A percentile compares a stretch with the other conserved stretches of the same genome.
Conservation (phyloP, 2,797 vertebrate species). For the Hozukius guyotensis region DNA sequence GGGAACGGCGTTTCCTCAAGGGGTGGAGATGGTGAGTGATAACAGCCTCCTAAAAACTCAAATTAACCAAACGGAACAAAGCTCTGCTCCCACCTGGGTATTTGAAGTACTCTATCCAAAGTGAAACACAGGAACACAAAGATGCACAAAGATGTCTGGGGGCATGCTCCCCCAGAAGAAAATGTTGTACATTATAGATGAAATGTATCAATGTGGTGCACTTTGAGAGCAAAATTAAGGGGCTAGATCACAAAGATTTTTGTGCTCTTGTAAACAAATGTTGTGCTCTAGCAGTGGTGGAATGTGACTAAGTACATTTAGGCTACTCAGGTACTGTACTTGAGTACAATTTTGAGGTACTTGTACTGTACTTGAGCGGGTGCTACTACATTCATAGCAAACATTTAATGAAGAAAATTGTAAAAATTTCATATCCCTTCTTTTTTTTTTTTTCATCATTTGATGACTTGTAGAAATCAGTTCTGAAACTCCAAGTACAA, state of each 20-base stretch:
- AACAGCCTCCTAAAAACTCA: neutral
- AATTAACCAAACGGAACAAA: neutral
- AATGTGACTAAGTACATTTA: too few relatives aligned
- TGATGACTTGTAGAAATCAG: neutral
- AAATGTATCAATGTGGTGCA: too few relatives aligned
- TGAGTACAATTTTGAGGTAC: too few relatives aligned
- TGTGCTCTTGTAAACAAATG: too few relatives aligned
- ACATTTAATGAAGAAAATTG: neutral
- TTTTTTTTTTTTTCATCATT: neutral
- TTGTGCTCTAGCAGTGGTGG: too few relatives aligned
- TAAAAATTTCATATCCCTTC: too few relatives aligned
- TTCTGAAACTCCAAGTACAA: neutral
- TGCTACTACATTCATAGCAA: neutral
- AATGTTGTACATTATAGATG: too few relatives aligned
- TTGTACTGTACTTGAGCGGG: too few relatives aligned
- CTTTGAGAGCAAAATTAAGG: too few relatives aligned
- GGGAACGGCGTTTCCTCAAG: slow-evolving; percentile 97
- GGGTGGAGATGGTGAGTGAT: slow-evolving; percentile 96
- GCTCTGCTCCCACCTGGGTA: neutral
- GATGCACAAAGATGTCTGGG: neutral
- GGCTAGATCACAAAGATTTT: too few relatives aligned
- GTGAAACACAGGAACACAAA: neutral
- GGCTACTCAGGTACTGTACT: too few relatives aligned
- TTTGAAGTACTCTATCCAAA: neutral
- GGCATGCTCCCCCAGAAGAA: too few relatives aligned